A percentile compares a stretch with the other conserved stretches of the same genome.
phyloP scores from a whole-genome alignment of 2,888 invertebrate genomes.

The Orchesella flavescens region DNA sequence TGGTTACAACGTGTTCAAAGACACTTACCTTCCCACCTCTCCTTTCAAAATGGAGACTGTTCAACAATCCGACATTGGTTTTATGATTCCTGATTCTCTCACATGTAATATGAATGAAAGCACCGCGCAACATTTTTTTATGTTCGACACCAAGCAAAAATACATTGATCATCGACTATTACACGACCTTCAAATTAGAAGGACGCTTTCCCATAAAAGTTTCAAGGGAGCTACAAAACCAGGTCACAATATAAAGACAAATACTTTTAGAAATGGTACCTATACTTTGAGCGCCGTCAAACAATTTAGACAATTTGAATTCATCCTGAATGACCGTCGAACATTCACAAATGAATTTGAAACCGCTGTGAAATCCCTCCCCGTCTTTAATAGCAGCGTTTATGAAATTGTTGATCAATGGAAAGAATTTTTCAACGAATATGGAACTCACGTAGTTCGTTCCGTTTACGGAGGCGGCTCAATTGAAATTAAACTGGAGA shows the following conservation, averaged over 20 bases:
- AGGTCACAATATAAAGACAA: slow-evolving; percentile 27
- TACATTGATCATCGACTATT: slow-evolving; percentile 39
- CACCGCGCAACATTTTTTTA: slow-evolving; percentile 13
- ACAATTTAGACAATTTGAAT: slow-evolving; percentile 51
- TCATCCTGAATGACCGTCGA: slow-evolving; percentile 33
- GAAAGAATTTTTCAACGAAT: slow-evolving; percentile 53
- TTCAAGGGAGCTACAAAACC: slow-evolving; percentile 9
- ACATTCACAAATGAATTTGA: slow-evolving; percentile 32
- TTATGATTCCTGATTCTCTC: slow-evolving; percentile 29
- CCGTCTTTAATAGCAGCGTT: slow-evolving; percentile 32
- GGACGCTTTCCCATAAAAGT: too few species aligned
- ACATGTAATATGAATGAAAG: slow-evolving; percentile 12
- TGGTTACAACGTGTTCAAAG: slow-evolving; percentile 56
- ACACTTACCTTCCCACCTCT: slow-evolving; percentile 1
- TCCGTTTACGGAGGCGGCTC: slow-evolving; percentile 53
- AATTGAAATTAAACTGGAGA: slow-evolving; percentile 1
- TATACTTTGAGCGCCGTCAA: slow-evolving; percentile 41
- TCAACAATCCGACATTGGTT: slow-evolving; percentile 53
- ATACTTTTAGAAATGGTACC: slow-evolving; percentile 6
- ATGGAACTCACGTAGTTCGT: slow-evolving; percentile 61
- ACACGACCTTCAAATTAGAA: too few species aligned
- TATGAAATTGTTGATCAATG: slow-evolving; percentile 38
- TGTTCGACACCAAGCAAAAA: neutral
- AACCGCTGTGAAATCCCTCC: slow-evolving; percentile 18
- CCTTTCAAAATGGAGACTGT: slow-evolving; percentile 46